Percentiles rank a stretch among this genome's conserved stretches.
phyloP scores from a whole-genome alignment of 92 coral and sea anemone species.

The Parazoanthus atlanticus region DNA sequence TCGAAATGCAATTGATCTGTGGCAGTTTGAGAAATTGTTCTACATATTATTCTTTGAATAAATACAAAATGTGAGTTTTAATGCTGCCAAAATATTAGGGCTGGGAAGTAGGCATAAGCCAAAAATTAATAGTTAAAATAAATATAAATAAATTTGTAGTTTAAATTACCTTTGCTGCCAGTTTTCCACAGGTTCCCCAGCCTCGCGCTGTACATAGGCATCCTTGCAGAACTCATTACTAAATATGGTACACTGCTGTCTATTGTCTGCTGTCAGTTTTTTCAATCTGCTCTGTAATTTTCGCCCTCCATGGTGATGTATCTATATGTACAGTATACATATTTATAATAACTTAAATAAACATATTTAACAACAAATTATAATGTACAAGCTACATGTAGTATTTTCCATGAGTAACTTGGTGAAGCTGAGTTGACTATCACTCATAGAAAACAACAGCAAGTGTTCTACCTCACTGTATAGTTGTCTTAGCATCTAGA shows the following conservation, averaged over 20 bases:
- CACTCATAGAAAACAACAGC: no score
- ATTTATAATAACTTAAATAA: no score
- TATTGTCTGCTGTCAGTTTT: conserved; percentile 63
- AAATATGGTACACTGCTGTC: conserved; percentile 79
- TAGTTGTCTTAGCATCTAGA: no score
- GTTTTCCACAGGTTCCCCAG: conserved; percentile 71
- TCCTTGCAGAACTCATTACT: conserved; percentile 89
- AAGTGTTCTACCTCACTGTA: no score
- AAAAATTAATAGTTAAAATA: no score
- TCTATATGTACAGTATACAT: conserved; percentile 38
- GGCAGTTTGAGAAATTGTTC: no score
- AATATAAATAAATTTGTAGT: not conserved
- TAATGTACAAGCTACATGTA: no score
- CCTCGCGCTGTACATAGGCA: conserved; percentile 67
- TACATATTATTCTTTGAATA: not conserved
- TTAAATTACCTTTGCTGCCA: conserved; percentile 79
- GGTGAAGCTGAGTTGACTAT: no score
- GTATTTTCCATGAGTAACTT: no score
- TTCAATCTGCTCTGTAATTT: conserved; percentile 66
- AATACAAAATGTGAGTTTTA: not conserved
- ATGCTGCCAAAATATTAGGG: not conserved
- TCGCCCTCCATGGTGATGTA: conserved; percentile 76
- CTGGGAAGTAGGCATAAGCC: not conserved
- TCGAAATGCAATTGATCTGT: no score
- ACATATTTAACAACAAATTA: no score